Base-by-base conservation (phyloP, 53 echinoderm and acorn worm species). In the Crossaster papposus region DNA sequence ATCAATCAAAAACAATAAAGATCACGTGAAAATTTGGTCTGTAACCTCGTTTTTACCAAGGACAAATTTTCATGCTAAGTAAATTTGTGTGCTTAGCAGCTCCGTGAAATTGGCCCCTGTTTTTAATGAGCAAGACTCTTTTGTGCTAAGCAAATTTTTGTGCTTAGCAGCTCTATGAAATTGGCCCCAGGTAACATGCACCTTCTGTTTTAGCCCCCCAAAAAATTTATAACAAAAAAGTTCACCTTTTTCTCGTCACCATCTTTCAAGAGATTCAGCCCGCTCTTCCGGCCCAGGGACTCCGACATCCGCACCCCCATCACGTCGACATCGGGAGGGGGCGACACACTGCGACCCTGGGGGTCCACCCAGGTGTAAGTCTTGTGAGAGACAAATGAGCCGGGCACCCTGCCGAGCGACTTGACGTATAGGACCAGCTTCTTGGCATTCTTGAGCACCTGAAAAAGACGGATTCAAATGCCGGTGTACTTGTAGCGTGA, bases 301-400 rank as follows among this genome's bases (percentile, higher is more conserved):
- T 95, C 95, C 8, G 72, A 86, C 82, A 93, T 79, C 86, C 79
- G 79, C 9, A 83, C 65, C 18, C 94, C 94, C 51, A 85, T 26
- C n/a, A 81, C 89, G 75, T 95, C 94, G 3, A 86, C 89, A 89
- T 97, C 95, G 23, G 97, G 97, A 36, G 97, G 97, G 51, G 97
- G 97, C 2, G 97, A 97, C 52, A 97, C 97, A 32, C 97, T 97
- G 72, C 97, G 85, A 65, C 97, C 97, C 79, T 95, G 88, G 30
- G 95, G 97, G 79, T 97, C 91, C 1, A 97, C 95, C 97, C 97
- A 97, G 51, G 97, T 97, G 88, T 97, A 97, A 18, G 95, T 97
- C 77, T 95, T 91, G 83, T 94, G 95, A 24, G 94, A 92, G 64
- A 95, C 90, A 50, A 94, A 97, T 5, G 97, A 97, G 14, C 95